These are phyloP conservation scores for Drosophila ohnishii DNA, from an alignment of 1,140 invertebrate genomes.

Conservation along the genomic window DNA sequence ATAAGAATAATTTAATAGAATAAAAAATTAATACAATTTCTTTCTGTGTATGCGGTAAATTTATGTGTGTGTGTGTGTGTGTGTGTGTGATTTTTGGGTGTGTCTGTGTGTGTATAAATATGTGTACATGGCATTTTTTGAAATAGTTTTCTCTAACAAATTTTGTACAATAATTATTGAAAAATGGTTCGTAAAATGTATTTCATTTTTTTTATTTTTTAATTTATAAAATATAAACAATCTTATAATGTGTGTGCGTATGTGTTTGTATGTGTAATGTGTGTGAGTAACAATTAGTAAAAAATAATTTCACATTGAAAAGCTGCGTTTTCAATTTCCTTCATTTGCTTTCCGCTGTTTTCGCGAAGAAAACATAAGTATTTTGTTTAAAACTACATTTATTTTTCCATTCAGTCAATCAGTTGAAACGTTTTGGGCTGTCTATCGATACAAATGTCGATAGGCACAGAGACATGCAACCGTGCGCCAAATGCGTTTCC, in stretches of 20 bases:
- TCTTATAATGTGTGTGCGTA: slow-evolving; percentile 34
- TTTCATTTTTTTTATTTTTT: slow-evolving; percentile 1
- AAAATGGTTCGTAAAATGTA: slow-evolving; percentile 39
- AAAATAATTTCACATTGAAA: slow-evolving; percentile 78
- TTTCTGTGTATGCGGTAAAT: slow-evolving; percentile 42
- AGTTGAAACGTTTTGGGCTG: slow-evolving; percentile 82
- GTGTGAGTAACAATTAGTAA: slow-evolving; percentile 76
- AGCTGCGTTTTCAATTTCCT: slow-evolving; percentile 48
- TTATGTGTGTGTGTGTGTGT: slow-evolving; percentile 34
- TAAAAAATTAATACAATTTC: slow-evolving; percentile 82
- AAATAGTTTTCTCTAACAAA: slow-evolving; percentile 45
- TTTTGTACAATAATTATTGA: slow-evolving; percentile 60
- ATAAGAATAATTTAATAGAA: slow-evolving; percentile 82
- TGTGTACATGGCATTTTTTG: slow-evolving; percentile 71
- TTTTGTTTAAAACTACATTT: slow-evolving; percentile 66
- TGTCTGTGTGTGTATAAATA: slow-evolving; percentile 56
- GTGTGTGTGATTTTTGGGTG: slow-evolving; percentile 37
- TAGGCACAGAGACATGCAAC: slow-evolving; percentile 26
- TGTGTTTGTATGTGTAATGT: slow-evolving; percentile 29
- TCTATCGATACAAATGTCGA: slow-evolving; percentile 51
- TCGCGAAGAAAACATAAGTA: slow-evolving; percentile 49
- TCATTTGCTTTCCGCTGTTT: slow-evolving; percentile 24
- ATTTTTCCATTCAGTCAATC: slow-evolving; percentile 83
- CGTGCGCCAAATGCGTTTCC: slow-evolving; percentile 72
- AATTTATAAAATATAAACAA: slow-evolving; percentile 28